These are phyloP conservation scores for Campoplex capitator DNA, from an alignment of 2,888 invertebrate species.

Conservation along the genomic window DNA sequence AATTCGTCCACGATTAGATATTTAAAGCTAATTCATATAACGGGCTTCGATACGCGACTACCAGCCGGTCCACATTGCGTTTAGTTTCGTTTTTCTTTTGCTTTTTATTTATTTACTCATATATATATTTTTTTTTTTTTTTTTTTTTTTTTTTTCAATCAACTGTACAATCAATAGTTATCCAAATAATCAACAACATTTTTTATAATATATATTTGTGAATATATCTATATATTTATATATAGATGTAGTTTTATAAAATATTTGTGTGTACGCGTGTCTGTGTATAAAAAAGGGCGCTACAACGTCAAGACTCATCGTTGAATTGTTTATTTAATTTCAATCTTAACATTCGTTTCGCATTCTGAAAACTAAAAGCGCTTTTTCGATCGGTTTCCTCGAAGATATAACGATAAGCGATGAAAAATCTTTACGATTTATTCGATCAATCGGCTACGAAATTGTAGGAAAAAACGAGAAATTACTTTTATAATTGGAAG, in stretches of 20 bases:
- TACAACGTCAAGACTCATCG: constrained; percentile 34
- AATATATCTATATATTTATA: constrained; percentile 11
- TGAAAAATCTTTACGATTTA: background rate
- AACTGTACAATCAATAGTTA: constrained; percentile 69
- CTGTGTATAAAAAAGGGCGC: constrained; percentile 34
- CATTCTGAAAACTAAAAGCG: background rate
- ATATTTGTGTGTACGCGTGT: constrained; percentile 21
- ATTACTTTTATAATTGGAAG: background rate
- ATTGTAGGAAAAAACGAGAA: background rate
- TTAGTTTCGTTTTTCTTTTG: constrained; percentile 48
- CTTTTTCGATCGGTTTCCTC: background rate
- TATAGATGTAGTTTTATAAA: constrained; percentile 25
- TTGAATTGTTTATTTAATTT: constrained; percentile 10
- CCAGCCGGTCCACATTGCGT: constrained; percentile 61
- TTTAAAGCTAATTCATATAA: constrained; percentile 53
- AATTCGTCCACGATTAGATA: constrained; percentile 54
- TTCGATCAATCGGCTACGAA: background rate
- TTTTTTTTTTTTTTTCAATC: constrained; percentile 19
- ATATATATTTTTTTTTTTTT: background rate
- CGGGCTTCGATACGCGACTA: constrained; percentile 53
- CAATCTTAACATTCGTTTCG: background rate
- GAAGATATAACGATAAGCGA: background rate
- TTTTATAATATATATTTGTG: constrained; percentile 32
- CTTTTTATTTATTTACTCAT: constrained; percentile 52
- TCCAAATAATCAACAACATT: constrained; percentile 71